Evolutionary conservation across 2,113 vertebrate genomes (phyloP), one percentile per base, ranked within the genome.

Genomic region (Morone saxatilis): DNA sequence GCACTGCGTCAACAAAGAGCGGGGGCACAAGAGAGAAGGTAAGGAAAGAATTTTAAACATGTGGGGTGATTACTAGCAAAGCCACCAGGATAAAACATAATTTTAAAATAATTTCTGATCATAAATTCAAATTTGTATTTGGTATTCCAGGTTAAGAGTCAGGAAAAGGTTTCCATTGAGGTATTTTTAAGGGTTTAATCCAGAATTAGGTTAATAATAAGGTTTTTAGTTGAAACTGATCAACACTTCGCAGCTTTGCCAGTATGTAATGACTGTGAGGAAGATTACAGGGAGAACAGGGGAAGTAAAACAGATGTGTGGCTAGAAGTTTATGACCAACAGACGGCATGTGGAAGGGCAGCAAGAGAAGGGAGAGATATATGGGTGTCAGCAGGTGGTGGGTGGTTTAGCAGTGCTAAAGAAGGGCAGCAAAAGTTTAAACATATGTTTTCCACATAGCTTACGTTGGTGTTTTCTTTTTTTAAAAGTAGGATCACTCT

Each of bases 1-100:
- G 56, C 97, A 97, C 76, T 95, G 97, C 38, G 76, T 98, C 91
- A 98, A 98, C 92, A 97, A 97, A 85, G 97, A 98, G 75, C 95
- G 97, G 1, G 96, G 96, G 12, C 94, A 95, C 72, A 96, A 96
- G 20, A 95, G 96, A 84, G 95, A 96, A 88, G 94, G 95, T 95
- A 87, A 85, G 66, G 6, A 22, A 56, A 2, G 40, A 86, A 47
- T 7, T 19, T 10, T 36, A 63, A 63, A 6, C 9, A 9, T 43
- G 41, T 4, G 7, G 19, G 10, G 22, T 51, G 13, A 75, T 53
- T 51, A 65, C 20, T 17, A 47, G 19, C 43, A 12, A 61, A 47
- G 4, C 20, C 19, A 36, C 56, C 5, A 7, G 56, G 12, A 7
- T 31, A 7, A 13, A 31, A 14, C n/a, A 14, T 78, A 9, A 7